Percentiles rank a stretch among this genome's conserved stretches.
Evolutionary conservation across 2,888 invertebrate genomes (phyloP).

Genomic region (Diabrotica balteata): DNA sequence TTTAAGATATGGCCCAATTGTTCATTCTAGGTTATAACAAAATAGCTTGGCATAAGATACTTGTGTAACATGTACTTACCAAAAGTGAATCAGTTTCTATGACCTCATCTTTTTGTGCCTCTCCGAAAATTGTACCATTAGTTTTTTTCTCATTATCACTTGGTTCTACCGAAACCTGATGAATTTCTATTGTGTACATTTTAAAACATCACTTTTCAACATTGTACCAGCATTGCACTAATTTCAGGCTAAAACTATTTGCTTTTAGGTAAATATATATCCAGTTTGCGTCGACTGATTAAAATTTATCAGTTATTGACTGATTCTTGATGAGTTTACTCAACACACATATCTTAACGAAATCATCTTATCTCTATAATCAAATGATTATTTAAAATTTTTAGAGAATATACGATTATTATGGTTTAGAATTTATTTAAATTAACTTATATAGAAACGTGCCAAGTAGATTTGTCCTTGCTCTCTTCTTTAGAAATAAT

Average conservation of each 20-base stretch:
- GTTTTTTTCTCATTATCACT: not conserved
- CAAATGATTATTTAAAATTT: too few relatives aligned
- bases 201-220: not conserved
- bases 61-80: not conserved
- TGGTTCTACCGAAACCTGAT: slow-evolving; percentile 6
- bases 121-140: not conserved
- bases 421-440: too few relatives aligned
- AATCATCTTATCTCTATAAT: not conserved
- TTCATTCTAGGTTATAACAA: too few relatives aligned
- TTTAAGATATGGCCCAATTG: too few relatives aligned
- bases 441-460: too few relatives aligned
- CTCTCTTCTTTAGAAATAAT: too few relatives aligned
- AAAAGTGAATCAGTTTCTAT: slow-evolving; percentile 6
- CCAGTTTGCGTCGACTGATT: not conserved
- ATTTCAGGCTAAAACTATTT: too few relatives aligned
- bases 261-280: too few relatives aligned
- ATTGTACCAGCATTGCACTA: too few relatives aligned
- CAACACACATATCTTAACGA: not conserved
- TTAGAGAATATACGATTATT: too few relatives aligned
- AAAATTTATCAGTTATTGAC: slow-evolving; percentile 4
- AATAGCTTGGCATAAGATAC: too few relatives aligned
- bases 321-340: not conserved
- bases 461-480: too few relatives aligned
- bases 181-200: slow-evolving; percentile 6
- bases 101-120: not conserved